Evolutionary conservation across 2,113 vertebrate species (phyloP).

Genomic region (Telmatochromis sp.): DNA sequence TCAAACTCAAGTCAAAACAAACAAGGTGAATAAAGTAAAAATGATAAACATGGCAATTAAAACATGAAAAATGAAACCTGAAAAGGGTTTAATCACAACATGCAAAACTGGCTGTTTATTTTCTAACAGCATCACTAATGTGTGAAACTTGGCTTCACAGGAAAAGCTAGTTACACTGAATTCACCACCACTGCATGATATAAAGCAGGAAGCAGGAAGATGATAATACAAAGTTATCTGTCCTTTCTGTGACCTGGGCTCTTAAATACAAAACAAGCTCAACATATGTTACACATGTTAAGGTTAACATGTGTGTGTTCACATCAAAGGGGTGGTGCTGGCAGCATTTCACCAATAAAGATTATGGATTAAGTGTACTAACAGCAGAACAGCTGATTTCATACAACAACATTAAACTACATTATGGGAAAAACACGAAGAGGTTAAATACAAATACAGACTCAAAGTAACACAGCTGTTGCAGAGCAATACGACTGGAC

Average conservation of each 20-base stretch:
- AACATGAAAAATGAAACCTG: not conserved
- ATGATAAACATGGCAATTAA: not conserved
- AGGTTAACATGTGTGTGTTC: not conserved
- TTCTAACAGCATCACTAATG: not conserved
- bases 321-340: not conserved
- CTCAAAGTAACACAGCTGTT: not conserved
- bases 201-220: not conserved
- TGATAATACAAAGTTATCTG: not conserved
- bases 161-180: not conserved
- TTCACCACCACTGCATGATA: not conserved
- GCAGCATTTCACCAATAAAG: not conserved
- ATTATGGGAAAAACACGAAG: not conserved
- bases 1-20: not conserved
- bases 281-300: not conserved
- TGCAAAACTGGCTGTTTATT: not conserved
- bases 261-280: not conserved
- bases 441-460: not conserved
- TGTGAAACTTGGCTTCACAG: not conserved
- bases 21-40: not conserved
- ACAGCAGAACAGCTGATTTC: not conserved
- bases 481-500: not conserved
- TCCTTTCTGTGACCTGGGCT: not conserved
- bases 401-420: not conserved
- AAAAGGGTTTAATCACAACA: not conserved
- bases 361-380: not conserved